Conservation (phyloP, 2,797 vertebrate species). For the Bradypodion ventrale region DNA sequence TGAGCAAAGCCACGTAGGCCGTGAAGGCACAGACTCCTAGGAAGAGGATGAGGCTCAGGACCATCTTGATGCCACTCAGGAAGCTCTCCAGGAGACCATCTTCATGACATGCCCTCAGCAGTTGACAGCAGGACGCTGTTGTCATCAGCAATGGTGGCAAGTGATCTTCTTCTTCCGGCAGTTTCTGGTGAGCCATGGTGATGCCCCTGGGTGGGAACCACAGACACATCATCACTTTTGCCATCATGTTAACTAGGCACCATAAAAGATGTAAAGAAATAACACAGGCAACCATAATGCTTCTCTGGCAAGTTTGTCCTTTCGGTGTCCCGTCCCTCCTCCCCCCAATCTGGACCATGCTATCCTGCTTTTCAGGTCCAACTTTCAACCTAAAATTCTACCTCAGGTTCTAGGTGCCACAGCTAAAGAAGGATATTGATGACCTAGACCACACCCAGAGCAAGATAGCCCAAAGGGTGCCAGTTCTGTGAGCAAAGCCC, state of each 20-base stretch:
- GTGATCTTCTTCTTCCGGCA: no score
- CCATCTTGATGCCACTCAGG: background rate
- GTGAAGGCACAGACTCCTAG: slow-evolving; percentile 25
- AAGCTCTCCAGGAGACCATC: background rate
- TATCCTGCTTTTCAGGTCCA: no score
- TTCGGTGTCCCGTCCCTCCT: no score
- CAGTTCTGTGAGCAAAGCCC: no score
- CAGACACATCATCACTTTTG: background rate
- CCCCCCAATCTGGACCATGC: no score
- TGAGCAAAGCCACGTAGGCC: slow-evolving; percentile 21
- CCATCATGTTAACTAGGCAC: no score
- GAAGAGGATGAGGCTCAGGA: background rate
- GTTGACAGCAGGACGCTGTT: background rate
- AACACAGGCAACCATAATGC: background rate
- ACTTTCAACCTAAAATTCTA: no score
- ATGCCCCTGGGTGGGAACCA: background rate
- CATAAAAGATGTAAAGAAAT: background rate
- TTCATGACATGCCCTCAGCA: accelerated
- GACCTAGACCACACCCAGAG: no score
- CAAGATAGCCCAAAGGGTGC: no score
- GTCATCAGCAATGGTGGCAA: background rate
- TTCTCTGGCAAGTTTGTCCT: no score
- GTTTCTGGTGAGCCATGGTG: background rate
- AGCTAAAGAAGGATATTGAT: no score
- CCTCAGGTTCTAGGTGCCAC: no score